These are phyloP conservation scores for Macrochelys suwanniensis DNA, from an alignment of 2,797 vertebrate genomes.

Conservation along the genomic window DNA sequence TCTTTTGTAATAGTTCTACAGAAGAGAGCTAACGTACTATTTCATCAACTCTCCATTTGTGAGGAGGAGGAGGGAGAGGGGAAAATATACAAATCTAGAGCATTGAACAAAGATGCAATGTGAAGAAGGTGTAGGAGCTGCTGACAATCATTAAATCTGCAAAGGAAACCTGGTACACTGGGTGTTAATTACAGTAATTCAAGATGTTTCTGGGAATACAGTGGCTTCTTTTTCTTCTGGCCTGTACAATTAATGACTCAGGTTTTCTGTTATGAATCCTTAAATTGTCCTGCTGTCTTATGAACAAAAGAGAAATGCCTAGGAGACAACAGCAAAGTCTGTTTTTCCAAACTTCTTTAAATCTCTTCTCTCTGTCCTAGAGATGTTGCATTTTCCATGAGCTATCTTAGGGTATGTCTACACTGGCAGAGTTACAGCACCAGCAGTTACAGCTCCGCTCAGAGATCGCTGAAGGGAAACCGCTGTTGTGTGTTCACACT, in stretches of 20 bases:
- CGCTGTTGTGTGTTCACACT: too few relatives aligned
- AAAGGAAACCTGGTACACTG: constrained; percentile 58
- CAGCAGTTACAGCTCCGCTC: too few relatives aligned
- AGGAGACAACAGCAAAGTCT: constrained; percentile 41
- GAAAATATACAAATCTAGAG: background rate
- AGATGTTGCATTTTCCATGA: constrained; percentile 8
- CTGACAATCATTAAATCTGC: constrained; percentile 65
- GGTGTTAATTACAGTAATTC: constrained; percentile 71
- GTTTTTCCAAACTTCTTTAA: constrained; percentile 44
- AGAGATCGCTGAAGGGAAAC: too few relatives aligned
- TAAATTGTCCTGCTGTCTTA: constrained; percentile 59
- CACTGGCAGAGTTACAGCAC: too few relatives aligned
- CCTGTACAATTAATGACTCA: constrained; percentile 61
- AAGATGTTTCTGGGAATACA: constrained; percentile 71
- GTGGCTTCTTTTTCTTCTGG: constrained; percentile 66
- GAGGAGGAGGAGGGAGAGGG: background rate
- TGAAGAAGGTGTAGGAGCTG: constrained; percentile 45
- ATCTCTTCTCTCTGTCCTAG: background rate
- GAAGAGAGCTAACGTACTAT: background rate
- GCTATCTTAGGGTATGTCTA: background rate
- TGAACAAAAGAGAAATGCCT: constrained; percentile 58
- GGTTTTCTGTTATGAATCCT: constrained; percentile 65
- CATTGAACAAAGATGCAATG: constrained; percentile 25
- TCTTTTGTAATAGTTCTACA: background rate
- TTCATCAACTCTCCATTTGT: background rate